Conservation (phyloP, 2,113 vertebrate genomes). For the Lepus timidus region DNA sequence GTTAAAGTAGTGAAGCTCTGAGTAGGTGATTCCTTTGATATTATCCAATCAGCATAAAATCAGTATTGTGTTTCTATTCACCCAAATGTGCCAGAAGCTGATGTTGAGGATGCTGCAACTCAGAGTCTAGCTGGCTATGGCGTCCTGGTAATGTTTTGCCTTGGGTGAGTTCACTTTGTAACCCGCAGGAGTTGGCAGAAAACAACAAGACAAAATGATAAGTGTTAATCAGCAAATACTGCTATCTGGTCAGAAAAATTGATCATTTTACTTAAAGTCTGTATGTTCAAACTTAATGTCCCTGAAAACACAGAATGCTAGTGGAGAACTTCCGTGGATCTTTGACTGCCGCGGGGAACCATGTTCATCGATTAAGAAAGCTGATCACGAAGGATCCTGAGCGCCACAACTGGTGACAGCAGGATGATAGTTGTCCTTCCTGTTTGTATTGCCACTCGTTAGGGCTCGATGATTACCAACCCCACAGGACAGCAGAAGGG, state of each 20-base stretch:
- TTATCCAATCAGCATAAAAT: background rate
- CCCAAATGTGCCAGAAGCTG: background rate
- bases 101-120: background rate
- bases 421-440: background rate
- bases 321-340: background rate
- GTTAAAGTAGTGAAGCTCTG: background rate
- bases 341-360: background rate
- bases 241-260: constrained; percentile 16
- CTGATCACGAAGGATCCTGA: background rate
- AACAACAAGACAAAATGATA: background rate
- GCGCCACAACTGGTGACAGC: background rate
- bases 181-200: background rate
- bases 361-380: background rate
- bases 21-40: background rate
- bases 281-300: constrained; percentile 37
- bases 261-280: background rate
- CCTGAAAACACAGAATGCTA: background rate
- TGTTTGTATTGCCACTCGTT: background rate
- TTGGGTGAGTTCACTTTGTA: background rate
- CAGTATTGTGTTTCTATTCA: background rate
- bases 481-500: background rate
- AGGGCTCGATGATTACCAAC: background rate
- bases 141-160: background rate
- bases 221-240: background rate
- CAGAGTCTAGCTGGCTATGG: background rate